Conservation (phyloP, 1,140 invertebrate species). For the Phthorimaea operculella region DNA sequence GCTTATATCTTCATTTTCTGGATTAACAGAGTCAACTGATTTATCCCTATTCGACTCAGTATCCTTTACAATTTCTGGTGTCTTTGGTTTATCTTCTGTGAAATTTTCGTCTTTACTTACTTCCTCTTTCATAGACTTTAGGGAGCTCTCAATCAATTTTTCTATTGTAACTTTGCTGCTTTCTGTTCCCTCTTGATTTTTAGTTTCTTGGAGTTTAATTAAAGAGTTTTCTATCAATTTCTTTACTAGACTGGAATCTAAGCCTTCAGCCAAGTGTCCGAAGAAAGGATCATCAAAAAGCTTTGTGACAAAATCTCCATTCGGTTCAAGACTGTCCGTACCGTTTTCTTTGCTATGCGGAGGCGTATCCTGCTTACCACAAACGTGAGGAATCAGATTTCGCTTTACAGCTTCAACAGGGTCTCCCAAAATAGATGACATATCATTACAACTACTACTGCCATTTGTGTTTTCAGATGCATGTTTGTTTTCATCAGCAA, state of each 20-base stretch:
- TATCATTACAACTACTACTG: conserved; percentile 39
- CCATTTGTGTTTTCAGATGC: conserved; percentile 14
- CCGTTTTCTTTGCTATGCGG: conserved; percentile 22
- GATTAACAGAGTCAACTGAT: conserved; percentile 20
- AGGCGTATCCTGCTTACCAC: conserved; percentile 66
- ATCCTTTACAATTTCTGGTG: conserved; percentile 21
- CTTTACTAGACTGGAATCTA: conserved; percentile 69
- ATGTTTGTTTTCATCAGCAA: conserved; percentile 27
- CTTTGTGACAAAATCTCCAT: conserved; percentile 66
- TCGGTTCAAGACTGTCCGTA: conserved; percentile 23
- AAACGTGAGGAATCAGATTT: conserved; percentile 78
- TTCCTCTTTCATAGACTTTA: conserved; percentile 66
- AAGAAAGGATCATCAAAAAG: conserved; percentile 72
- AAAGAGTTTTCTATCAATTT: conserved; percentile 74
- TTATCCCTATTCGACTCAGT: conserved; percentile 26
- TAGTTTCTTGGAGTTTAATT: conserved; percentile 69
- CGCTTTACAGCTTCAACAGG: conserved; percentile 77
- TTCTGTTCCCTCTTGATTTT: conserved; percentile 64
- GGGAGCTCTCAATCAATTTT: conserved; percentile 69
- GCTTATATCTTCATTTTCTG: conserved; percentile 54
- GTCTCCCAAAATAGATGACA: conserved; percentile 71
- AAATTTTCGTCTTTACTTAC: conserved; percentile 29
- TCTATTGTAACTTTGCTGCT: conserved; percentile 71
- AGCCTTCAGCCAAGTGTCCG: conserved; percentile 70
- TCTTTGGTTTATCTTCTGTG: conserved; percentile 23